phyloP scores from a whole-genome alignment of 2,888 invertebrate species.

The Catocala sponsa region DNA sequence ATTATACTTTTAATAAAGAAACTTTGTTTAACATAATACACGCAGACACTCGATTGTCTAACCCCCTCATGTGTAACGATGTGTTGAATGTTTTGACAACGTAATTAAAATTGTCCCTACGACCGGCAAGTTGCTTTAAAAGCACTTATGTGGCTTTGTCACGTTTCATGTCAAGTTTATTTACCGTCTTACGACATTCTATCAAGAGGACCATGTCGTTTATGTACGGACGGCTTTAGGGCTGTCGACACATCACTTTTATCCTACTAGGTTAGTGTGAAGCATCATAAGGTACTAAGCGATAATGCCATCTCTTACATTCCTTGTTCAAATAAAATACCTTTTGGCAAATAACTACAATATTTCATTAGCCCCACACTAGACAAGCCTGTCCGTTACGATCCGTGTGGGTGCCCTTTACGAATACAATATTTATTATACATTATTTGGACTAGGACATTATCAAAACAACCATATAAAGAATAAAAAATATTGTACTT shows the following conservation, averaged over 20 bases:
- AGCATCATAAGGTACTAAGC: too few species aligned
- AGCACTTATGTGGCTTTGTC: constrained; percentile 43
- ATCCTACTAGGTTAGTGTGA: too few species aligned
- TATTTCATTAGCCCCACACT: too few species aligned
- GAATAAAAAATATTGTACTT: too few species aligned
- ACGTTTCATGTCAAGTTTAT: constrained; percentile 45
- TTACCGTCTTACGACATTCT: constrained; percentile 41
- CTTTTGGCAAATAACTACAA: too few species aligned
- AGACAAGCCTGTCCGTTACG: too few species aligned
- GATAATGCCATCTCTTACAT: too few species aligned
- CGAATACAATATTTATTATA: too few species aligned
- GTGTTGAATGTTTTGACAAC: constrained; percentile 50
- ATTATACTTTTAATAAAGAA: constrained; percentile 8
- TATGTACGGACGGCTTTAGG: constrained; percentile 22
- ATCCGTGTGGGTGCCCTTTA: too few species aligned
- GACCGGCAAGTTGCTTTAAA: constrained; percentile 30
- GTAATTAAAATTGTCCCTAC: constrained; percentile 41
- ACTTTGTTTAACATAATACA: constrained; percentile 29
- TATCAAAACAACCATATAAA: too few species aligned
- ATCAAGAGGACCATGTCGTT: constrained; percentile 29
- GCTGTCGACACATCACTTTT: not conserved
- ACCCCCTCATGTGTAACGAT: constrained; percentile 26
- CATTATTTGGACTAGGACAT: too few species aligned
- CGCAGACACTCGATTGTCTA: constrained; percentile 30
- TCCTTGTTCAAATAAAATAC: too few species aligned